Base-by-base conservation (phyloP, 2,888 invertebrate genomes). In the Phengaris arion region DNA sequence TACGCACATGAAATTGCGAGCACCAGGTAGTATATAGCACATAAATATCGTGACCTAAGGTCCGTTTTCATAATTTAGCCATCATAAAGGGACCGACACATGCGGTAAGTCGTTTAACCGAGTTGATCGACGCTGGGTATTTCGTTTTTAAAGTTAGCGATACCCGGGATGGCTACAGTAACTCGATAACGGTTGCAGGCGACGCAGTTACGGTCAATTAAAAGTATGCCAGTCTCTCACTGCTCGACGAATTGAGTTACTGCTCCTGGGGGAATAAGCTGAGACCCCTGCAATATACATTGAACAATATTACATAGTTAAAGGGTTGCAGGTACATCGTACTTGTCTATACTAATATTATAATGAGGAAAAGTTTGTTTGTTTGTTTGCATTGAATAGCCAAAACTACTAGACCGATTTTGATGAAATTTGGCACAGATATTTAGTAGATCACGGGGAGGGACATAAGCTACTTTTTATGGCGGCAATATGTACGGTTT, bases 201-300 rank as follows among this genome's bases (percentile, higher is more conserved):
- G 88, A 92, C 88, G 88, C 87, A 90, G 92, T 93, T 93, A 92
- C 87, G 86, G 90, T 87, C 92, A 93, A 92, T 92, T 93, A 93
- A 92, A 93, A 92, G 93, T 92, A 88, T 89, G 89, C 91, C 87
- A 87, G 87, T 91, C 90, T 86, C 88, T 85, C 87, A 85, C 86
- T 87, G 88, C 86, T 83, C 86, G 84, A 82, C 83, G 86, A 89
- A 91, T 91, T 86, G 85, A 90, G 89, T 91, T 92, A 91, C 87
- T 81, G 83, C 81, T 83, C 82, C 83, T 82, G 79, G 82, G 83
- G 85, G 85, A 85, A 81, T 79, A 81, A 84, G 85, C 89, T 86
- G 87, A 89, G 87, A 85, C 77, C 85, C 84, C 35, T 45, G 86
- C 86, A 72, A 88, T 87, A 88, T 89, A 89, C 86, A 86, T 83